Base-by-base conservation (phyloP, 1,140 invertebrate genomes). In the Anoplolepis gracilipes region DNA sequence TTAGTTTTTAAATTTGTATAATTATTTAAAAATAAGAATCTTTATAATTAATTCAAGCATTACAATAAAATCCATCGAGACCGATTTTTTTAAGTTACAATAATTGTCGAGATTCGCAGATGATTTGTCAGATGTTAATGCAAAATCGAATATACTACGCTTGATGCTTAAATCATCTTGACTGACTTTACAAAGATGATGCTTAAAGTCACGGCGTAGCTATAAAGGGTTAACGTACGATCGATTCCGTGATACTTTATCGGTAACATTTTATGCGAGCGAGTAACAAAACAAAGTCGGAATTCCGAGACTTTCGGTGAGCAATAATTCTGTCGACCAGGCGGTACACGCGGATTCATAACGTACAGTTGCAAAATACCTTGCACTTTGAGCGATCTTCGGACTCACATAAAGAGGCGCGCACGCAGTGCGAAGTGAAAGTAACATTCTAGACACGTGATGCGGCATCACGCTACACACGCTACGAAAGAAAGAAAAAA, bases 381-480 rank as follows among this genome's bases (percentile, higher is more conserved):
- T 86, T 76, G 84, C 84, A 73, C 53, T 49, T 85, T 30, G 61
- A 82, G 75, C 87, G 84, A 75, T 86, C 59, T 59, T 46, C 73
- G 49, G 30, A 42, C 46, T 53, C 62, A 8, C 72, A 19, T 30
- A 64, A 39, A 76, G 42, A 11, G 46, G 46, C 46, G 46, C 61
- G 73, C 75, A 85, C 86, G 86, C 86, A 65, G 55, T 67, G 42
- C 75, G 84, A 90, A 91, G 90, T 91, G 90, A 91, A 91, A 91
- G 90, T 91, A 90, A 90, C 87, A 91, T 90, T 90, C 90, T 91
- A 91, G 85, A 88, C 88, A 91, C 87, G 88, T 91, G 90, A 90
- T 87, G 86, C 78, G 75, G 87, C 72, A 86, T 86, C 87, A 61
- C 61, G 76, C 64, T 79, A 49, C 69, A 59, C 59, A 25, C 72